Evolutionary conservation across 2,888 invertebrate genomes (phyloP), one percentile per base, ranked within the genome.

Genomic region (Megamerina dolium): DNA sequence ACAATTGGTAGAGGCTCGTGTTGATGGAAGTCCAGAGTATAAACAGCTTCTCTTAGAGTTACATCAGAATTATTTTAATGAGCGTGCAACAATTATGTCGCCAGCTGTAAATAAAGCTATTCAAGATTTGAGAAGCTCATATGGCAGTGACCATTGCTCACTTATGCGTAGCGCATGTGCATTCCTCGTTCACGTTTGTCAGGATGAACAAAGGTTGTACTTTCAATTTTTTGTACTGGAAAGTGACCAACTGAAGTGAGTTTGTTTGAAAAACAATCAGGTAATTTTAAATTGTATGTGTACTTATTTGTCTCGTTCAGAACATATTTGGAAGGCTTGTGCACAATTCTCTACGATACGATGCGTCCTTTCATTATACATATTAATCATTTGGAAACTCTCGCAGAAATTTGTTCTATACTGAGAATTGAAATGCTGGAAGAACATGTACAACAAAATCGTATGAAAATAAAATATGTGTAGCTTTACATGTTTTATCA

Each of bases 371-470:
- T 90, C 57, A 85, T 99, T 43, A 94, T 99, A 49, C 91, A 94
- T 70, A 90, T 97, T 49, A 93, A 94, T 66, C 97, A 99, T 69
- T 75, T 99, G 63, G 99, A 99, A 75, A 96, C 97, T 0, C 75
- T 99, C 18, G 91, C 96, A 0, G 99, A 99, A 71, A 82, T 99
- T 37, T 97, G 97, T 66, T 87, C 89, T 31, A 95, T 97, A 55
- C 73, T 97, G 29, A 78, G 91, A 49, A 82, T 86, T 41, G 93
- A 95, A 74, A 90, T 95, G 79, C 75, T 94, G 9, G 91, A 91
- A 60, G 94, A 92, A 57, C 89, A 93, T 61, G 88, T 90, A 14
- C 82, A 83, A 51, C 83, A 85, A 56, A 88, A 87, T 63, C 81
- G 87, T 16, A 59, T 48, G 12, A 10, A 10, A 27, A 14, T 9